Evolutionary conservation across 2,888 invertebrate genomes (phyloP), one percentile per base, ranked within the genome.

Genomic region (Stegophylla sp.): DNA sequence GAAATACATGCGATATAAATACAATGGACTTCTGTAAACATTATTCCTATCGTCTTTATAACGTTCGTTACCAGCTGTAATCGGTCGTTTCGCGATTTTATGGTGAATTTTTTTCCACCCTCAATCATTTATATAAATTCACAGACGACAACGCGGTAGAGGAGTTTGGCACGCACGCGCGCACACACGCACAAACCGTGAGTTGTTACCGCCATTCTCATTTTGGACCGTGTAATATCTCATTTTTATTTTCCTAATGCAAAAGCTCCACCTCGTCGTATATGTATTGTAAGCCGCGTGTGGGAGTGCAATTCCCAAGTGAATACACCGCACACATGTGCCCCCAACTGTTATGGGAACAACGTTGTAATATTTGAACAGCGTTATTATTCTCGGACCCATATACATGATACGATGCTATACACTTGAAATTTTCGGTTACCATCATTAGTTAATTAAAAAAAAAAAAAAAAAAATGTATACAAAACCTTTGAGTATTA

Each of bases 231-330:
- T n/a, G 56, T 66, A 56, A 77, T 77, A 77, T 67, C 67, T 77
- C 76, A 45, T 77, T 77, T 77, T 77, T 77, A 77, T 77, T 77
- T 77, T 66, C 56, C 76, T 59, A 77, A 77, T 67, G 66, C 76
- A 77, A 67, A 77, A 77, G 76, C 73, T 77, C 56, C 28, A 43
- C 53, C 76, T 56, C 43, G 41, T 56, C 43, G 41, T 48, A 12
- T 67, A 34, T 43, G 43, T 59, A 51, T 59, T 51, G 64, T 75
- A 66, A 75, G 28, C 75, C 75, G 13, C 48, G 34, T 43, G 74
- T 48, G 17, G 41, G 67, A 56, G 67, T n/a, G 26, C 56, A 28
- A 67, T 77, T 77, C 76, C 76, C 76, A n/a, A 77, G 76, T 20
- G 76, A 67, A 67, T 76, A 76, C 76, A 53, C 17, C 66, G 20